phyloP scores from a whole-genome alignment of 2,113 vertebrate species.

The Oxyruncus cristatus region DNA sequence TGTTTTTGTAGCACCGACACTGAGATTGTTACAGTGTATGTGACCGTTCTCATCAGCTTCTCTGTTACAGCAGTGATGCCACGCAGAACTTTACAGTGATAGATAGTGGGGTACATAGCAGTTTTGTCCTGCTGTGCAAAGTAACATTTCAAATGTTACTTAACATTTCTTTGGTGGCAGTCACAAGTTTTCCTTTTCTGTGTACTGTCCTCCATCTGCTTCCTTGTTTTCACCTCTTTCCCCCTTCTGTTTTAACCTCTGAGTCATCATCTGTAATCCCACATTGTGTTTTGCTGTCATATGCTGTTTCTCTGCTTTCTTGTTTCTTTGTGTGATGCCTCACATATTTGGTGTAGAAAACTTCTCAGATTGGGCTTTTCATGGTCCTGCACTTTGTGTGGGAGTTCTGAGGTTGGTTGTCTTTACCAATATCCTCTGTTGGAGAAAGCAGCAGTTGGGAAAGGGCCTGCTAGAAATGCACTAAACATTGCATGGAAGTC shows the following conservation, averaged over 20 bases:
- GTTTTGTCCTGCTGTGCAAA: not conserved
- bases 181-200: not conserved
- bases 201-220: not conserved
- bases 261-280: not conserved
- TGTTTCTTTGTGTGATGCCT: not conserved
- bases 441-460: not conserved
- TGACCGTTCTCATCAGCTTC: not conserved
- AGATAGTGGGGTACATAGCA: rapidly evolving
- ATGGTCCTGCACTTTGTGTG: rapidly evolving
- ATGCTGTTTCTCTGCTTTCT: not conserved
- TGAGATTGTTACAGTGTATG: rapidly evolving
- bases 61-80: not conserved
- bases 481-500: rapidly evolving
- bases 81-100: not conserved
- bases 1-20: not conserved
- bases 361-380: not conserved
- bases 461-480: not conserved
- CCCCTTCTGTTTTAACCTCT: not conserved
- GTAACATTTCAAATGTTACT: not conserved
- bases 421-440: not conserved
- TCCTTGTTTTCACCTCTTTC: not conserved
- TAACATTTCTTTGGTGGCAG: not conserved
- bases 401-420: not conserved
- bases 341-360: not conserved
- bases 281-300: not conserved